Evolutionary conservation across 2,888 invertebrate species (phyloP).

Genomic region (Athetis lepigone): DNA sequence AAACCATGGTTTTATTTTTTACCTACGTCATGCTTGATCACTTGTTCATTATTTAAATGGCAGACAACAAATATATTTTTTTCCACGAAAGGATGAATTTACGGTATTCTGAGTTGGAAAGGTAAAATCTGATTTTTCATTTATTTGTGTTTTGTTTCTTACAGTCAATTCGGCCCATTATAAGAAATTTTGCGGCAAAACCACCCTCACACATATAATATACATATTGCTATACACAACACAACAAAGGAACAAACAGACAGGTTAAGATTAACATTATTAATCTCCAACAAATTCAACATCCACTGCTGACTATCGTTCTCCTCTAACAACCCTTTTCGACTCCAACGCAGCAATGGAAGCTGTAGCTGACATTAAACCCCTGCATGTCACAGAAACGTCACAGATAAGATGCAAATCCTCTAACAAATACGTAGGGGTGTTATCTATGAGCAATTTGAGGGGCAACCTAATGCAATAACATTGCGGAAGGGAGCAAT

Average conservation of each 20-base stretch:
- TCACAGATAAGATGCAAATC: slow-evolving; percentile 76
- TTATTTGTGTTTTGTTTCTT: too few species aligned
- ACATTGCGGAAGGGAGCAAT: slow-evolving; percentile 75
- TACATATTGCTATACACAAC: slow-evolving; percentile 12
- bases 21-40: too few species aligned
- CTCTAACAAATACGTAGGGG: slow-evolving; percentile 72
- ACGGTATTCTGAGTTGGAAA: too few species aligned
- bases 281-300: slow-evolving; percentile 6
- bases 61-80: too few species aligned
- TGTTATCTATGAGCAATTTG: slow-evolving; percentile 76
- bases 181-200: too few species aligned
- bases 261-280: slow-evolving; percentile 41
- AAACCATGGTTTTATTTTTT: too few species aligned
- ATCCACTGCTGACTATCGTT: slow-evolving; percentile 4
- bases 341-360: slow-evolving; percentile 9
- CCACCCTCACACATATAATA: slow-evolving; percentile 1
- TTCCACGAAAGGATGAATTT: too few species aligned
- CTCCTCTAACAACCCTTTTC: neutral
- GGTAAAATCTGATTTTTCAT: too few species aligned
- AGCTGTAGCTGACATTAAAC: slow-evolving; percentile 41
- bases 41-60: too few species aligned
- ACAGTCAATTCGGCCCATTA: too few species aligned
- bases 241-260: slow-evolving; percentile 41
- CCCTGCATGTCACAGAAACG: slow-evolving; percentile 66
- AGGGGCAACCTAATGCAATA: slow-evolving; percentile 74